Percentiles rank a stretch among this genome's conserved stretches.
Conservation (phyloP, 2,888 invertebrate species). For the Artemia sinica region DNA sequence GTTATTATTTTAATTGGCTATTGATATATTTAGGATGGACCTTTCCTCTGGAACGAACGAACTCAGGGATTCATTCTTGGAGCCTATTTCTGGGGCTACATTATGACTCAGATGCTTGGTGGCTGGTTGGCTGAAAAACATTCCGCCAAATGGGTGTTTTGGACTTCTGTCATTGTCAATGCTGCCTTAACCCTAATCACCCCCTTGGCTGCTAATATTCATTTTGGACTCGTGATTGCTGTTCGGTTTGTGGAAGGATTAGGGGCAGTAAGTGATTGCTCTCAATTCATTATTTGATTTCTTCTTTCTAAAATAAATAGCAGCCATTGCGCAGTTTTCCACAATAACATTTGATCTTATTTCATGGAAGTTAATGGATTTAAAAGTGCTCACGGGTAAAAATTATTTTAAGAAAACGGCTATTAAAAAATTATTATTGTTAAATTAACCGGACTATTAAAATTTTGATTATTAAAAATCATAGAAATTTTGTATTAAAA, state of each 20-base stretch:
- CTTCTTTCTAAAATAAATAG: no score
- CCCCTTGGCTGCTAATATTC: slow-evolving; percentile 50
- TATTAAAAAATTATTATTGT: no score
- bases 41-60: slow-evolving; percentile 53
- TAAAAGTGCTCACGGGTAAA: no score
- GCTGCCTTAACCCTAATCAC: slow-evolving; percentile 56
- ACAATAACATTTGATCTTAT: no score
- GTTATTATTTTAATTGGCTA: slow-evolving; percentile 7
- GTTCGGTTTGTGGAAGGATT: slow-evolving; percentile 57
- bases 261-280: slow-evolving; percentile 42
- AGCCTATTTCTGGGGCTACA: slow-evolving; percentile 73
- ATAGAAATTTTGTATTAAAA: no score
- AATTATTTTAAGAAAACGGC: no score
- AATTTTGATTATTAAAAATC: no score
- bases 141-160: slow-evolving; percentile 78
- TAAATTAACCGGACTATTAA: no score
- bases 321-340: no score
- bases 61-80: slow-evolving; percentile 58
- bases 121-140: slow-evolving; percentile 59
- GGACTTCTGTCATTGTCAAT: slow-evolving; percentile 56
- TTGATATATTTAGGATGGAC: slow-evolving; percentile 44
- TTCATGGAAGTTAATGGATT: no score
- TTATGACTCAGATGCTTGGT: slow-evolving; percentile 57
- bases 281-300: background rate
- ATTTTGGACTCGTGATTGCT: slow-evolving; percentile 45